A percentile compares a stretch with the other conserved stretches of the same genome.
Evolutionary conservation across 2,113 vertebrate genomes (phyloP).

Genomic region (Platichthys stellatus): DNA sequence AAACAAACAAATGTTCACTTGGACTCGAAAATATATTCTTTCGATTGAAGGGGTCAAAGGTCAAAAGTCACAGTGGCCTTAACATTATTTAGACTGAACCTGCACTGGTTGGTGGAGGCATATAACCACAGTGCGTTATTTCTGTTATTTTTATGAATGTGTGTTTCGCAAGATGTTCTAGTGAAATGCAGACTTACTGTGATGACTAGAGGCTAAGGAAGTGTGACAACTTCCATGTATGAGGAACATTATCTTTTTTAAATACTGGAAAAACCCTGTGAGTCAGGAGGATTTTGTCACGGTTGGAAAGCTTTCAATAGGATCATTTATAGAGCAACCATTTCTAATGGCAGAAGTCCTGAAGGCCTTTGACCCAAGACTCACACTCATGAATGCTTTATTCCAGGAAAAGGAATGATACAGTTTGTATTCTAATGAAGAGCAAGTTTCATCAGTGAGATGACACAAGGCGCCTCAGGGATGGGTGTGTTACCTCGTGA

Average conservation of each 20-base stretch:
- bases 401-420: neutral
- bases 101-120: no score
- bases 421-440: neutral
- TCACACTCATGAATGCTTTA: neutral
- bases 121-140: no score
- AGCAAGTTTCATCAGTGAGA: neutral
- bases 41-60: no score
- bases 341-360: slow-evolving; percentile 13
- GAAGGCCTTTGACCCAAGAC: neutral
- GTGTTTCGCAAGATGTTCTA: neutral
- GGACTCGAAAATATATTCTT: no score
- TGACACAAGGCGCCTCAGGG: neutral
- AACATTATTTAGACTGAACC: no score
- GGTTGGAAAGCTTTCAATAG: neutral
- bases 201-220: neutral
- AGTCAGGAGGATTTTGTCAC: neutral
- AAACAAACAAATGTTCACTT: no score
- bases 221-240: neutral
- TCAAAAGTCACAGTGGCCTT: no score
- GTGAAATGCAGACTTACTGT: slow-evolving; percentile 1
- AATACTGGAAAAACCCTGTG: slow-evolving; percentile 10
- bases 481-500: slow-evolving; percentile 77
- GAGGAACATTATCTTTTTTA: neutral
- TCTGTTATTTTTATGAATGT: neutral
- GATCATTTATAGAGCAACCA: neutral